phyloP scores from a whole-genome alignment of 2,888 invertebrate genomes.

The Isoperla grammatica region DNA sequence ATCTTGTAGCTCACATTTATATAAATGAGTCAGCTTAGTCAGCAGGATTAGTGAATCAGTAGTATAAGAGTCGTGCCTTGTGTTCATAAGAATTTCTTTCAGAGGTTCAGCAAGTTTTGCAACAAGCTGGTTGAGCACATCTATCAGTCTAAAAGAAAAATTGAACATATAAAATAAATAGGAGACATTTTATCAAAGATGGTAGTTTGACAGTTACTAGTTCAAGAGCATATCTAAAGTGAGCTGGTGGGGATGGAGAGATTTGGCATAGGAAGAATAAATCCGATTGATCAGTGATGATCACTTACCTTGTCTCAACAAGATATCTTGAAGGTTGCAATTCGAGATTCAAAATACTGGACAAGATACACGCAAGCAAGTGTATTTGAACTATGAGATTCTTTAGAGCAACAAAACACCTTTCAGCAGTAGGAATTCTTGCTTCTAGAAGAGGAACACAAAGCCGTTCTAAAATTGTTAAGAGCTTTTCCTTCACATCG shows the following conservation, averaged over 20 bases:
- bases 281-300: not conserved
- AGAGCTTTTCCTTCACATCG: not conserved
- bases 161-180: not conserved
- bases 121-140: not conserved
- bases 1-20: conserved; percentile 7
- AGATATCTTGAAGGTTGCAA: not conserved
- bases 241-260: too few relatives aligned
- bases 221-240: too few relatives aligned
- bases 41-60: not conserved
- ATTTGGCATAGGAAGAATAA: too few relatives aligned
- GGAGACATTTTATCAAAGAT: too few relatives aligned
- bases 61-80: not conserved
- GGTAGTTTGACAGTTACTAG: too few relatives aligned
- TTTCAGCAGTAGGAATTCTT: not conserved
- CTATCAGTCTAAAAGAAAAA: conserved; percentile 2
- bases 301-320: not conserved
- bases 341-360: not conserved
- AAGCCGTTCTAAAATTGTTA: not conserved
- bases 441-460: not conserved
- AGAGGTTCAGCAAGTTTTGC: not conserved
- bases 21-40: not conserved
- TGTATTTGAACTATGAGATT: not conserved
- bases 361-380: not conserved
- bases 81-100: not conserved
- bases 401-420: not conserved